These are phyloP conservation scores for Ia io DNA, from an alignment of 2,113 vertebrate genomes.

Conservation along the genomic window DNA sequence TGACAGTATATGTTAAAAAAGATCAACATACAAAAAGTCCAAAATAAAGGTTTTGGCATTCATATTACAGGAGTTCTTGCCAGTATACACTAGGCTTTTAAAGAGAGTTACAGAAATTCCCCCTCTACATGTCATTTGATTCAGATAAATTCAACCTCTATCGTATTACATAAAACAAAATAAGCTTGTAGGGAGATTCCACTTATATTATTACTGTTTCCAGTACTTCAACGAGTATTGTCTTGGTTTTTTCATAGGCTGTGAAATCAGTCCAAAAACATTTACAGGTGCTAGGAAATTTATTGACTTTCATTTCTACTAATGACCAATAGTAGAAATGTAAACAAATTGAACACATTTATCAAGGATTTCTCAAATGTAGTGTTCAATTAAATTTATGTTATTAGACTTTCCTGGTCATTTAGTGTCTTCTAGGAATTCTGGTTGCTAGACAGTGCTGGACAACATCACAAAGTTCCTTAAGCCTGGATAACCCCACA, in stretches of 20 bases:
- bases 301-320: neutral
- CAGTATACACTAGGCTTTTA: neutral
- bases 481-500: neutral
- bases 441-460: neutral
- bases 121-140: neutral
- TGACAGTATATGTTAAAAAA: neutral
- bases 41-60: neutral
- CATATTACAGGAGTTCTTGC: neutral
- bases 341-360: neutral
- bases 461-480: neutral
- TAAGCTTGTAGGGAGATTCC: neutral
- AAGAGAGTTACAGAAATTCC: neutral
- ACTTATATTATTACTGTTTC: neutral
- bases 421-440: neutral
- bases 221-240: neutral
- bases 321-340: neutral
- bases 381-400: neutral
- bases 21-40: neutral
- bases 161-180: neutral
- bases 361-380: neutral
- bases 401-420: neutral
- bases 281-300: neutral
- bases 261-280: neutral
- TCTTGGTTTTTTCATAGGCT: neutral
- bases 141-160: neutral